Conservation (phyloP, 2,113 vertebrate species). For the Scatophagus argus region DNA sequence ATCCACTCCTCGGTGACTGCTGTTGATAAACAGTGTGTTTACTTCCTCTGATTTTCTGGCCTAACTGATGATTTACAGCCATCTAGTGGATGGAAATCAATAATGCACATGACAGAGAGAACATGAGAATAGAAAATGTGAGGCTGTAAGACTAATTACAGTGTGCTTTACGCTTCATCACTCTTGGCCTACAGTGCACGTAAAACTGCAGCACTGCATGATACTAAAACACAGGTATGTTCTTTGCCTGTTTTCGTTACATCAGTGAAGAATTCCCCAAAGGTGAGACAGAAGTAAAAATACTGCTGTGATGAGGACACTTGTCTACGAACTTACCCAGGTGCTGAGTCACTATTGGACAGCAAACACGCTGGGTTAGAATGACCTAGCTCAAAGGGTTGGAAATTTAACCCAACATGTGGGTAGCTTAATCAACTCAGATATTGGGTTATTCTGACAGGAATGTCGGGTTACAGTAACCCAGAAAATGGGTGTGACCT, state of each 20-base stretch:
- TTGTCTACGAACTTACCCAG: no score
- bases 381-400: no score
- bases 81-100: slow-evolving; percentile 63
- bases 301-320: neutral
- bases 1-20: neutral
- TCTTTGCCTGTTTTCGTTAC: neutral
- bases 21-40: neutral
- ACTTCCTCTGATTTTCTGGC: slow-evolving; percentile 6
- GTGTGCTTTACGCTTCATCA: neutral
- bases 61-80: slow-evolving; percentile 53
- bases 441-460: no score
- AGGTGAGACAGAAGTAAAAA: neutral
- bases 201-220: neutral
- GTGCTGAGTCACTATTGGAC: no score
- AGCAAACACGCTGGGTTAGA: no score
- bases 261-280: neutral
- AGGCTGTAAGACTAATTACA: neutral
- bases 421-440: no score
- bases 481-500: no score
- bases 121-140: neutral
- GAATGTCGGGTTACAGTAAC: no score
- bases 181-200: neutral
- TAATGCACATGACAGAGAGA: slow-evolving; percentile 14
- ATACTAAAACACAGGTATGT: neutral
- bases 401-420: no score